Base-by-base conservation (phyloP, 1,140 invertebrate species). In the Parapsyche elsis region DNA sequence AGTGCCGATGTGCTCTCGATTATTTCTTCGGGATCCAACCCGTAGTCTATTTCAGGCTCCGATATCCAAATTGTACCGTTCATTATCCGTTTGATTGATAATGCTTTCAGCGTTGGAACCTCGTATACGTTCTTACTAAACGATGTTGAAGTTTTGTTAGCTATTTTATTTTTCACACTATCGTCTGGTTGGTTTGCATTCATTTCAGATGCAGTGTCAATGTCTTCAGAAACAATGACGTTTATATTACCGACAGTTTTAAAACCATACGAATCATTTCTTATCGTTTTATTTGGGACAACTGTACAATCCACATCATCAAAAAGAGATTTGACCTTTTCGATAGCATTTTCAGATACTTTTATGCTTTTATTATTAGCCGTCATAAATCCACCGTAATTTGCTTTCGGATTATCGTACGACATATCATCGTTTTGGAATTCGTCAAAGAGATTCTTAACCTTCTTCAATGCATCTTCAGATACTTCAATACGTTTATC, bases 301-400 rank as follows among this genome's bases (percentile, higher is more conserved):
- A n/a, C n/a, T n/a, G n/a, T 53, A 53, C 49, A 53, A 4, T 53
- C 12, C 2, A 12, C 16, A 19, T 83, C 81, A 64, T 84, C 61
- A 73, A 88, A 85, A n/a, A 88, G 83, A 83, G 44, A 83, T 84
- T 87, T 85, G 9, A 87, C 87, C 85, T 86, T 88, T 45, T 26
- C 78, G 81, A 86, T 87, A 57, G 87, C 86, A 16, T 86, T 85
- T 81, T 85, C 23, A 12, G 77, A 85, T 44, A 86, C 53, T 57
- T 44, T 64, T 0, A 86, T 81, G 44, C 78, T 73, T 67, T 83
- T 84, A 67, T 87, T 88, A 16, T 30, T 81, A 38, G 9, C 38
- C 23, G 24, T 70, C 49, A n/a, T 71, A 49, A 74, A 74, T 0
- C 71, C 45, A 16, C 45, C 0, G 16, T 12, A 70, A 9, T 70